phyloP scores from a whole-genome alignment of 1,140 invertebrate species.

The Diorhabda carinulata region DNA sequence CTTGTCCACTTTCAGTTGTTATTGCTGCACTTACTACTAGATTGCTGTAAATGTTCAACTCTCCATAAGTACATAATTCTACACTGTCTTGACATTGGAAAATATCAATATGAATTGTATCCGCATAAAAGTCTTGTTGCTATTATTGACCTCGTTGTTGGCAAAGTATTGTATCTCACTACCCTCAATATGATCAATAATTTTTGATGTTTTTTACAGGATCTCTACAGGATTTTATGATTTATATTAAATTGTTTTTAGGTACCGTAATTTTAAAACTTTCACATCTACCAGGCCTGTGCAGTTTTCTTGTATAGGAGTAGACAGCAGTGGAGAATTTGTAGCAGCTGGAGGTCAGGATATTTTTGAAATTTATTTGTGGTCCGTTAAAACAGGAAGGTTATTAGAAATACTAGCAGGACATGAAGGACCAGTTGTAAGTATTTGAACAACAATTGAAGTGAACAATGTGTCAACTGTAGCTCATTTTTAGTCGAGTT shows the following conservation, averaged over 20 bases:
- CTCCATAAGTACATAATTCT: no score
- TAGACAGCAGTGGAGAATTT: constrained; percentile 87
- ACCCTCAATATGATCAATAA: no score
- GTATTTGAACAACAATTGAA: constrained; percentile 33
- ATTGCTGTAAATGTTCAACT: no score
- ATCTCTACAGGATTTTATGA: no score
- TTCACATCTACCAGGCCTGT: constrained; percentile 85
- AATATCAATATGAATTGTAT: no score
- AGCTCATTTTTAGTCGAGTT: constrained; percentile 32
- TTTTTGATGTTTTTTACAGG: no score
- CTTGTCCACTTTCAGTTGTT: no score
- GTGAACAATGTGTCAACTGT: not conserved
- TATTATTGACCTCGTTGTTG: no score
- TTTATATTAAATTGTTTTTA: constrained; percentile 37
- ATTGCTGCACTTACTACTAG: no score
- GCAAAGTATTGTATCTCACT: no score
- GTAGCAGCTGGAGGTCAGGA: constrained; percentile 91
- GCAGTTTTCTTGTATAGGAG: constrained; percentile 87
- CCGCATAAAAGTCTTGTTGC: no score
- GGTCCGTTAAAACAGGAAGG: constrained; percentile 89
- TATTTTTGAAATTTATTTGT: constrained; percentile 91
- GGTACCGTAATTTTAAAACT: constrained; percentile 95
- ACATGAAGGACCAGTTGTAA: constrained; percentile 86
- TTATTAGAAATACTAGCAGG: constrained; percentile 87
- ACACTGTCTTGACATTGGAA: no score